Base-by-base conservation (phyloP, 2,113 vertebrate species). In the Oenanthe oenanthe region DNA sequence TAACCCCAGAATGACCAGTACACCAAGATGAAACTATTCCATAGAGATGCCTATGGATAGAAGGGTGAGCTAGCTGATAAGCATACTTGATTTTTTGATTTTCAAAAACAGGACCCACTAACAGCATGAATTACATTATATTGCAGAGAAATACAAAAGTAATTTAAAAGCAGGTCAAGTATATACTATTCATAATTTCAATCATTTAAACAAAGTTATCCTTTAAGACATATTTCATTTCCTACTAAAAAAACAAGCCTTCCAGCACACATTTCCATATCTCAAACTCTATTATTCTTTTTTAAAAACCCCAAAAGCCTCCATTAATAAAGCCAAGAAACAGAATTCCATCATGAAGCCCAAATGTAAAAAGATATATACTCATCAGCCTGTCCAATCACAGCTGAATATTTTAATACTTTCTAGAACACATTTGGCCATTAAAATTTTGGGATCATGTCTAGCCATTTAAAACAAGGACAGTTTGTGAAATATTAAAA, bases 121-220 rank as follows among this genome's bases (percentile, higher is more conserved):
- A 51, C 18, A 53, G 19, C 1, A 3, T 50, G 4, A 83, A 83
- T 28, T 62, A 16, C 38, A 57, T 75, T 57, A 12, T 24, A 62
- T 20, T 58, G 47, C 48, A 79, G 73, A 53, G 50, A 92, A 95
- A 36, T 21, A 77, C 13, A 6, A 51, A 6, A 51, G 9, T 38
- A 22, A 74, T 54, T 85, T 22, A 58, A 91, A 92, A 88, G n/a
- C 42, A 61, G 19, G 22, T 66, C 56, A 95, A 92, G 32, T 93
- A 50, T 58, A 86, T 80, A 90, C 40, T 36, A 58, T 47, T 88
- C 85, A 92, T 96, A 85, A 96, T 94, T 97, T 95, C 74, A 93
- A 47, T 94, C 32, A 90, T 93, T 96, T 67, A 88, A 84, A 75
- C 28, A 47, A 91, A 95, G 48, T 89, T 84, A 71, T 50, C 18